Conservation (phyloP, 2,888 invertebrate species). For the Bombylius major region DNA sequence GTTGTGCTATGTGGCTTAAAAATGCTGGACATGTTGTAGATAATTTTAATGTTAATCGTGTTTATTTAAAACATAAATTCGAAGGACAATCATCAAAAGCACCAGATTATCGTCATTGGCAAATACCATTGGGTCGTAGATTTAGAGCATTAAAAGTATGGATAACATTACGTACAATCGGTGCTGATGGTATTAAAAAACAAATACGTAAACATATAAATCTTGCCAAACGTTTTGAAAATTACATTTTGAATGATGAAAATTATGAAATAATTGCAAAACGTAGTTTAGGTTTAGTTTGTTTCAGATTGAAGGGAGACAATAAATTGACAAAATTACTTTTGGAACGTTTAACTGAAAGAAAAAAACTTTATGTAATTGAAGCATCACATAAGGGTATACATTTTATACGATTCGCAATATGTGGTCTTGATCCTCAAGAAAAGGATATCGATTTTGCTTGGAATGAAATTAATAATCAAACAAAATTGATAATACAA, state of each 20-base stretch:
- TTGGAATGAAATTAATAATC: conserved; percentile 51
- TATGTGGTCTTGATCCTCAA: conserved; percentile 62
- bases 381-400: conserved; percentile 56
- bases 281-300: conserved; percentile 69
- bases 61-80: conserved; percentile 68
- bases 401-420: conserved; percentile 65
- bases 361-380: conserved; percentile 70
- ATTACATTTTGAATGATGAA: conserved; percentile 52
- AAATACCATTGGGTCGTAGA: conserved; percentile 69
- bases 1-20: conserved; percentile 85
- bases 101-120: conserved; percentile 62
- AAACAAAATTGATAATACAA: conserved; percentile 36
- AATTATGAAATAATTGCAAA: conserved; percentile 69
- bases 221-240: conserved; percentile 67
- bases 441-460: conserved; percentile 62
- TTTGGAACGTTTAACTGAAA: conserved; percentile 56
- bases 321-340: conserved; percentile 57
- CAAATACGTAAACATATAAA: conserved; percentile 62
- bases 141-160: conserved; percentile 88
- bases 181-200: conserved; percentile 63
- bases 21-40: conserved; percentile 67
- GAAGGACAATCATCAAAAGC: conserved; percentile 44
- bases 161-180: conserved; percentile 77
- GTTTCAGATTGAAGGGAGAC: conserved; percentile 71
- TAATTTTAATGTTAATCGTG: conserved; percentile 82